A percentile compares a stretch with the other conserved stretches of the same genome.
Conservation (phyloP, 2,888 invertebrate genomes). For the Bedellia somnulentella region DNA sequence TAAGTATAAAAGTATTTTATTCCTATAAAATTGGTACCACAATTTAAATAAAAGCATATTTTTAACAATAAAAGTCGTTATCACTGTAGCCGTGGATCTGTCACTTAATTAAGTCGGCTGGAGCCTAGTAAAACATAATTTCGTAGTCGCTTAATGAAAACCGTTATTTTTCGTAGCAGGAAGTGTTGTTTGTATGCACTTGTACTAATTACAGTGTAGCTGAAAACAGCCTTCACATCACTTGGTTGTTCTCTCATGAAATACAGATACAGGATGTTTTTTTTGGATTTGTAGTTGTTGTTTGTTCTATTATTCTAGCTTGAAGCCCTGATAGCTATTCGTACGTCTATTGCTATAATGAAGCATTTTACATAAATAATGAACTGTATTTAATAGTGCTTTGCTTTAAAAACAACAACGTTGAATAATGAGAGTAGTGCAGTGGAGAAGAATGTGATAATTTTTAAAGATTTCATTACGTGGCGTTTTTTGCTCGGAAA, state of each 20-base stretch:
- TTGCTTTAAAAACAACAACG: not conserved
- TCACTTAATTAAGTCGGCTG: not conserved
- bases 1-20: no score
- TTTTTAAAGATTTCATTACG: no score
- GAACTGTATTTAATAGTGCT: not conserved
- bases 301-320: not conserved
- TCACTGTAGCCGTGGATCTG: not conserved
- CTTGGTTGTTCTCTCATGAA: conserved; percentile 14
- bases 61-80: conserved; percentile 3
- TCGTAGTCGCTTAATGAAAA: no score
- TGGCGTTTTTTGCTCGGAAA: no score
- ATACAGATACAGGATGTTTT: conserved; percentile 3
- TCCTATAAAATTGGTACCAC: no score
- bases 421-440: not conserved
- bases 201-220: conserved; percentile 25
- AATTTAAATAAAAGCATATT: conserved; percentile 5
- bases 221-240: conserved; percentile 38
- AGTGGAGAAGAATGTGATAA: not conserved
- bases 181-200: conserved; percentile 21
- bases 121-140: no score
- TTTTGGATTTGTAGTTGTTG: not conserved
- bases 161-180: no score
- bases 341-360: not conserved
- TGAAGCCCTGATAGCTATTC: not conserved
- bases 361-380: not conserved